Conservation (phyloP, 1,140 invertebrate species). For the Armadillidium nasatum region DNA sequence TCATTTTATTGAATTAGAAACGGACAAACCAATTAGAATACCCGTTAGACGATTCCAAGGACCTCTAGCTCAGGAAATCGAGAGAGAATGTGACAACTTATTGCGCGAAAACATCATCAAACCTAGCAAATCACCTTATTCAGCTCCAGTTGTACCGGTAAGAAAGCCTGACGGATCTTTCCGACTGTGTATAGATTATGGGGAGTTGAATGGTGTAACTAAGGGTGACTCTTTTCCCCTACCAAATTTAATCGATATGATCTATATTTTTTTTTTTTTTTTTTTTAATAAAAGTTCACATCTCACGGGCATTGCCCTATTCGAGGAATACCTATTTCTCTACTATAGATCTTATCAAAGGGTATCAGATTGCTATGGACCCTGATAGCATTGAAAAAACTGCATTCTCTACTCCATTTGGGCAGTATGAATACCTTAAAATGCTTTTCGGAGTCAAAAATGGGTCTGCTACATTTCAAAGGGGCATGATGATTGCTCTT, state of each 20-base stretch:
- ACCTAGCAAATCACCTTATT: neutral
- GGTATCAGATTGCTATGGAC: neutral
- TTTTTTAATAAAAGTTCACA: too few species aligned
- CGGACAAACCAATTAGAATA: too few species aligned
- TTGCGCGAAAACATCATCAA: neutral
- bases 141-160: neutral
- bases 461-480: neutral
- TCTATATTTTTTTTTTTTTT: neutral
- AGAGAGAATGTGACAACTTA: neutral
- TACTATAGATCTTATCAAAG: neutral
- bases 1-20: too few species aligned
- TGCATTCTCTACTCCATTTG: neutral
- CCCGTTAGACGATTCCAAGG: too few species aligned
- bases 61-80: neutral
- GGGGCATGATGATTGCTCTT: neutral
- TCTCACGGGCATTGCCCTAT: too few species aligned
- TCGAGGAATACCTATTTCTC: neutral
- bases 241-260: conserved; percentile 4
- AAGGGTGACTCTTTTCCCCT: neutral
- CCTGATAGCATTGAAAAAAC: neutral
- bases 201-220: neutral
- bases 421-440: neutral
- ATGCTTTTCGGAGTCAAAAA: neutral
- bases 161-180: conserved; percentile 1
- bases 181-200: conserved; percentile 8